These are phyloP conservation scores for Okapia johnstoni DNA, from an alignment of 2,113 vertebrate species.

Conservation along the genomic window DNA sequence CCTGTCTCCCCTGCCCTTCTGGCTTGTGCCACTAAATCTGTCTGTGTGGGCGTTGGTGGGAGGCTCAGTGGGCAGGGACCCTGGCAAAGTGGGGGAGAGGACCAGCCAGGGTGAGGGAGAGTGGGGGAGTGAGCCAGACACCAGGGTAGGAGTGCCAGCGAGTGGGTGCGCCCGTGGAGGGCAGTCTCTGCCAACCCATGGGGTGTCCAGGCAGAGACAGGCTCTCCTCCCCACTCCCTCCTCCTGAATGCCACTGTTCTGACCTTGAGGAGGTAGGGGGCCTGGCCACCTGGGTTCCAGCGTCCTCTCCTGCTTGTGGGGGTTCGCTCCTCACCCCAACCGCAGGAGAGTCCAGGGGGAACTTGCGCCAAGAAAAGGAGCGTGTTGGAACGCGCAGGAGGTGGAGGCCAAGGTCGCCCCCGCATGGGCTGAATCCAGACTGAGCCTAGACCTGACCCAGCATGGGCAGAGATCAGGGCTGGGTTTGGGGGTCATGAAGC, in stretches of 20 bases:
- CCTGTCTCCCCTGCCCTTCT: no score
- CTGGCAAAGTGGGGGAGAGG: neutral
- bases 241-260: neutral
- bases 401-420: slow-evolving; percentile 36
- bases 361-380: neutral
- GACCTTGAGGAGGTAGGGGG: neutral
- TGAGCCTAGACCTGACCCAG: neutral
- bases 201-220: neutral
- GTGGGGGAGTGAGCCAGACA: neutral
- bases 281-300: neutral
- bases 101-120: neutral
- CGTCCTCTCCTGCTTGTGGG: neutral
- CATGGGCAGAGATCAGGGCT: neutral
- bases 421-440: slow-evolving; percentile 1
- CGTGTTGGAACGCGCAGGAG: slow-evolving; percentile 5
- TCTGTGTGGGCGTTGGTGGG: neutral
- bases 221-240: neutral
- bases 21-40: neutral
- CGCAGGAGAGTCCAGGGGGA: neutral
- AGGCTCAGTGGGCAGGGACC: neutral
- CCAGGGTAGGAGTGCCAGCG: rapidly evolving
- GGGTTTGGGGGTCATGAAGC: neutral
- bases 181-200: neutral
- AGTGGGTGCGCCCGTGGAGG: no score
- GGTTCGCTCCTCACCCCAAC: neutral